Evolutionary conservation across 2,797 vertebrate species (phyloP).

Genomic region (Helostoma temminkii): DNA sequence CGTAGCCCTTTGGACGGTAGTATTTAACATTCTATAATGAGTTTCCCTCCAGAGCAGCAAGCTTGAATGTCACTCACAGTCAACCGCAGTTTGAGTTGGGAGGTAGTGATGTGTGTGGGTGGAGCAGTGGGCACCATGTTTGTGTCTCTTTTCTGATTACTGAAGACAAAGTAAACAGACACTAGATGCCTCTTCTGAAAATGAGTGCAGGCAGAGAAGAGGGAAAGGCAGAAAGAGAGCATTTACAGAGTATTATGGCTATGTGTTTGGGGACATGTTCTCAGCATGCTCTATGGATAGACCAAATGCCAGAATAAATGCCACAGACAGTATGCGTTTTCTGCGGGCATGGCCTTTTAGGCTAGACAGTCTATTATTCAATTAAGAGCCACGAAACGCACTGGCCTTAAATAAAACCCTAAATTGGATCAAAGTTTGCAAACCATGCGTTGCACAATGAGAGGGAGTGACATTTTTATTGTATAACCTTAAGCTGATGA

Average conservation of each 20-base stretch:
- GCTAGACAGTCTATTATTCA: constrained; percentile 67
- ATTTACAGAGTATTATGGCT: constrained; percentile 31
- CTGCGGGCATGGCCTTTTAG: constrained; percentile 55
- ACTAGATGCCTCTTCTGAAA: constrained; percentile 49
- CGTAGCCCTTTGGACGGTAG: constrained; percentile 72
- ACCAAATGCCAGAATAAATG: constrained; percentile 70
- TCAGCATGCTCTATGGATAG: constrained; percentile 44
- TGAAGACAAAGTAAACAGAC: constrained; percentile 61
- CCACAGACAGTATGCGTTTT: constrained; percentile 54
- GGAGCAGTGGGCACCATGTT: constrained; percentile 52
- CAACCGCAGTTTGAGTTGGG: constrained; percentile 64
- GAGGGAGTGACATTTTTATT: constrained; percentile 51
- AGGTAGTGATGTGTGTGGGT: constrained; percentile 60
- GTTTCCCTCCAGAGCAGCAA: constrained; percentile 73
- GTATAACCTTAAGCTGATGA: constrained; percentile 57
- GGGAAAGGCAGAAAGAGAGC: constrained; percentile 21
- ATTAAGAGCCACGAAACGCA: constrained; percentile 55
- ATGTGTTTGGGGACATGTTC: constrained; percentile 52
- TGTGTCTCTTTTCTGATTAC: constrained; percentile 57
- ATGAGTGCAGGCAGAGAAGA: constrained; percentile 29
- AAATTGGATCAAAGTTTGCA: constrained; percentile 49
- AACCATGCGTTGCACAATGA: constrained; percentile 33
- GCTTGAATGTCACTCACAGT: constrained; percentile 78
- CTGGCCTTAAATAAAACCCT: constrained; percentile 43
- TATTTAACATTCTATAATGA: constrained; percentile 82